Conservation (phyloP, 2,888 invertebrate genomes). For the Synergus gifuensis region DNA sequence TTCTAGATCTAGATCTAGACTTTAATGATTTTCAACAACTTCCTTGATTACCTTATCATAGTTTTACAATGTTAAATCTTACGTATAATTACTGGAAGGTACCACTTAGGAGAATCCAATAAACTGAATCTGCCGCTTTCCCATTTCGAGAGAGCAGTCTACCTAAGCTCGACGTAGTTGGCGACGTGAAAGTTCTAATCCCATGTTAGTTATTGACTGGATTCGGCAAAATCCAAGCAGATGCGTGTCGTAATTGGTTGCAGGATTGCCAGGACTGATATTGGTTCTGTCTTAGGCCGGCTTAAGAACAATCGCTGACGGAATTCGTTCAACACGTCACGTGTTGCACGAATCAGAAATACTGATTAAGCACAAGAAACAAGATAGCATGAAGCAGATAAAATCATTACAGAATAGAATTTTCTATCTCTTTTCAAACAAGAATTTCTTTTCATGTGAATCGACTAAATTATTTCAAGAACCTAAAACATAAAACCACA, state of each 20-base stretch:
- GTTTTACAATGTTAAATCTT: background rate
- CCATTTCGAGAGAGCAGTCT: constrained; percentile 4
- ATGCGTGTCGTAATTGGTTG: constrained; percentile 37
- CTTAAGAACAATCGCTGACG: constrained; percentile 2
- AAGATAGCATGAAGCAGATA: background rate
- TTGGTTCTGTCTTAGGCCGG: constrained; percentile 16
- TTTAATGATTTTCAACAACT: background rate
- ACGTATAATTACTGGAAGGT: constrained; percentile 21
- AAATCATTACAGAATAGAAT: background rate
- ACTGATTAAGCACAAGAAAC: background rate
- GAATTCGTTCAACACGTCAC: background rate
- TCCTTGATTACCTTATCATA: constrained; percentile 14
- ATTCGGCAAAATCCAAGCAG: constrained; percentile 36
- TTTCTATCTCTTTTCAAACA: background rate
- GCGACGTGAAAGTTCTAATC: constrained; percentile 38
- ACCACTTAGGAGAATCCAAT: constrained; percentile 29
- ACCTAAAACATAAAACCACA: background rate
- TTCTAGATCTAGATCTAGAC: no score
- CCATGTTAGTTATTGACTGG: constrained; percentile 37
- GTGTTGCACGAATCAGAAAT: background rate
- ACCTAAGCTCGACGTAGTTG: constrained; percentile 9
- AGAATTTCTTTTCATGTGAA: background rate
- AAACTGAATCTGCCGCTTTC: constrained; percentile 30
- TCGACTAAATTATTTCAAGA: constrained; percentile 4
- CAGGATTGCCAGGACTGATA: constrained; percentile 19